Evolutionary conservation across 2,113 vertebrate species (phyloP).

Genomic region (Irena cyanogastra): DNA sequence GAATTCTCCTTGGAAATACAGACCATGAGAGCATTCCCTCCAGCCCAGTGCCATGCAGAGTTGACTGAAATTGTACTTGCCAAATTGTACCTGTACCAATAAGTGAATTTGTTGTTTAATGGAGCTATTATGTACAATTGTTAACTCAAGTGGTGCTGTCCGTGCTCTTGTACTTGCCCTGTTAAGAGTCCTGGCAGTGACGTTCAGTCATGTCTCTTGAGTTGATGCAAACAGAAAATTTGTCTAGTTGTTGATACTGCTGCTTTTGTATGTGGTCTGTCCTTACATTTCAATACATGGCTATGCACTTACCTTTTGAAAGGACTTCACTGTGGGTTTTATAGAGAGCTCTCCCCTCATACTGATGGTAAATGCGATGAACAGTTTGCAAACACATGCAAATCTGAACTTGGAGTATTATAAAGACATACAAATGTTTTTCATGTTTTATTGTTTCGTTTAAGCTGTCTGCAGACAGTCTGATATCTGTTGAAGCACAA

Average conservation of each 20-base stretch:
- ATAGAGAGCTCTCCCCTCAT: not conserved
- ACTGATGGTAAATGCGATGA: not conserved
- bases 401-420: not conserved
- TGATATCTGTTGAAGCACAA: not conserved
- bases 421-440: not conserved
- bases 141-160: not conserved
- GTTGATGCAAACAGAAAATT: not conserved
- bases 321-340: not conserved
- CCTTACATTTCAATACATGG: not conserved
- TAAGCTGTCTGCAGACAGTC: not conserved
- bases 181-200: not conserved
- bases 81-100: too few species aligned
- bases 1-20: not conserved
- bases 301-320: not conserved
- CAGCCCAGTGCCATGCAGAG: not conserved
- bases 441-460: not conserved
- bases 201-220: not conserved
- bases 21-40: accelerated
- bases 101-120: not conserved
- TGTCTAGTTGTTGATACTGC: not conserved
- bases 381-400: not conserved
- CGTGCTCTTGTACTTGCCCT: not conserved
- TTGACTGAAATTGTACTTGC: not conserved
- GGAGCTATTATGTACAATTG: not conserved
- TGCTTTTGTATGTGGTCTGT: not conserved